These are phyloP conservation scores for Phoxinus dragarum DNA, from an alignment of 2,797 vertebrate species.

Conservation along the genomic window DNA sequence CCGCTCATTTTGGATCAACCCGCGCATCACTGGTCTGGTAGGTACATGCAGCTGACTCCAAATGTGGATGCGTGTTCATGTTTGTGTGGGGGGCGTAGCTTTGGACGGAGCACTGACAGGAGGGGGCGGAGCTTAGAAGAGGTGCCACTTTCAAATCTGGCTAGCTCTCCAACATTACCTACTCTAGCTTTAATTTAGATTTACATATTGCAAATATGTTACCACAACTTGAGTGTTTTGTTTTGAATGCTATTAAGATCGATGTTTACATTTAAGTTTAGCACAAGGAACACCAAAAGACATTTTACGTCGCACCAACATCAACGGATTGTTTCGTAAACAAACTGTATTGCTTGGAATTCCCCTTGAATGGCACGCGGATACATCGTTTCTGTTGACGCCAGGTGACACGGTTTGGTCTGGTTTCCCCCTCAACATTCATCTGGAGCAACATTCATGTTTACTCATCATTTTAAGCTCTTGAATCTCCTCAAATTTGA, in stretches of 20 bases:
- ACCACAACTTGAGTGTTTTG: background rate
- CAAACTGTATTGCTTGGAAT: background rate
- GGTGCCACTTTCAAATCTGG: too few relatives aligned
- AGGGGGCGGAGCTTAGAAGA: too few relatives aligned
- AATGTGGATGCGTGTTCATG: too few relatives aligned
- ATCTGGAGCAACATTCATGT: background rate
- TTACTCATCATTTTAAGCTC: background rate
- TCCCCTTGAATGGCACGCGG: background rate
- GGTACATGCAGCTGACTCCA: too few relatives aligned
- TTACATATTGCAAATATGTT: background rate
- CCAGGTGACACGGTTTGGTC: background rate
- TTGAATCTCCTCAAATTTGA: background rate
- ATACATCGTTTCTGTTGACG: background rate
- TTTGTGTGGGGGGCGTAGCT: too few relatives aligned
- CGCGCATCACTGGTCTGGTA: too few relatives aligned
- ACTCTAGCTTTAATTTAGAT: too few relatives aligned
- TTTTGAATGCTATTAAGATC: background rate
- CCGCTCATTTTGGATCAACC: too few relatives aligned
- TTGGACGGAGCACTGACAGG: too few relatives aligned
- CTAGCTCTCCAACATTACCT: too few relatives aligned
- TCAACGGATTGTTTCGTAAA: background rate
- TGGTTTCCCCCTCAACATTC: background rate
- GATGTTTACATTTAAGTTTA: background rate
- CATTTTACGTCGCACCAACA: background rate
- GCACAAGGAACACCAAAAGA: background rate